Conservation (phyloP, 2,888 invertebrate genomes). For the Podabrus alpinus region DNA sequence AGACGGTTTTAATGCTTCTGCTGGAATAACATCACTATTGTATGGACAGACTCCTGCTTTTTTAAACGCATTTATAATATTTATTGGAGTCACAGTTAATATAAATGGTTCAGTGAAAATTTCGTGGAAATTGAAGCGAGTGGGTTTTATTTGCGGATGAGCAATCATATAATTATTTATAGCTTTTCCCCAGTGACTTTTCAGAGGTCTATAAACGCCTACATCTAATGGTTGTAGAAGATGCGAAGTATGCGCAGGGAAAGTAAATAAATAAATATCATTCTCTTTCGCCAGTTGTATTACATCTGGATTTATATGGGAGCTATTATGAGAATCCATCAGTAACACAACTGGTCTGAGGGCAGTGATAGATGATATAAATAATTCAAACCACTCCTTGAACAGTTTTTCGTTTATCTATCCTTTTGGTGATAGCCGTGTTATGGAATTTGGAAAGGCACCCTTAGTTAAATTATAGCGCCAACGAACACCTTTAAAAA, state of each 20-base stretch:
- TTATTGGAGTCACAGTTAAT: too few relatives aligned
- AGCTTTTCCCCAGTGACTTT: background rate
- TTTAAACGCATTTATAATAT: background rate
- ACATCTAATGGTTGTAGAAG: constrained; percentile 7
- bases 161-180: background rate
- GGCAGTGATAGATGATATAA: background rate
- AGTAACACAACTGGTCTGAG: background rate
- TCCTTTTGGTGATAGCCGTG: constrained; percentile 2
- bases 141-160: background rate
- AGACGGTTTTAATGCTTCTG: background rate
- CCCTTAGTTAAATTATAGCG: background rate
- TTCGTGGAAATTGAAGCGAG: background rate
- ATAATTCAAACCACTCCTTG: background rate
- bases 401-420: background rate
- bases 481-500: constrained; percentile 13
- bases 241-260: constrained; percentile 4
- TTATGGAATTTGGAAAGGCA: background rate
- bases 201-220: background rate
- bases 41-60: background rate
- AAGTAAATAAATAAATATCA: constrained; percentile 3
- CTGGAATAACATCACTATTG: background rate
- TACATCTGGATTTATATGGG: background rate
- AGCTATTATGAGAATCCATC: too few relatives aligned
- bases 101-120: background rate
- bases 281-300: background rate